A percentile compares a stretch with the other conserved stretches of the same genome.
Conservation (phyloP, 2,888 invertebrate species). For the Arctia plantaginis region DNA sequence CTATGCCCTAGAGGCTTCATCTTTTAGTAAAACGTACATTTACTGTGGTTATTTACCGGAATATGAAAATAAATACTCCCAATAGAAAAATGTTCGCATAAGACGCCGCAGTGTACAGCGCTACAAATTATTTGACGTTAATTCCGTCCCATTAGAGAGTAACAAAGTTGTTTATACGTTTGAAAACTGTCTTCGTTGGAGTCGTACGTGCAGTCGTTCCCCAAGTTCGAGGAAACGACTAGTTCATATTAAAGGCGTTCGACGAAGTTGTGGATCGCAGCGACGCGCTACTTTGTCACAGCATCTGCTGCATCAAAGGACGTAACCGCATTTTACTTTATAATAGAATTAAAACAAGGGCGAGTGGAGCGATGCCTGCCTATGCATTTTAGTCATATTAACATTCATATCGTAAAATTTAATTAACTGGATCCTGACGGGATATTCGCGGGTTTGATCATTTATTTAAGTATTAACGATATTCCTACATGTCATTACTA, state of each 20-base stretch:
- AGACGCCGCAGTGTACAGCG: slow-evolving; percentile 46
- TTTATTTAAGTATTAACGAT: slow-evolving; percentile 71
- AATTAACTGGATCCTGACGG: slow-evolving; percentile 52
- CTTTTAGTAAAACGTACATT: slow-evolving; percentile 48
- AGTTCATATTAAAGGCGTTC: slow-evolving; percentile 71
- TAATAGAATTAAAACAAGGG: slow-evolving; percentile 60
- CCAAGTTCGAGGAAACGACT: slow-evolving; percentile 69
- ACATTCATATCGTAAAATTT: slow-evolving; percentile 62
- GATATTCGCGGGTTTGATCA: slow-evolving; percentile 60
- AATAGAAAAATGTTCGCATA: slow-evolving; percentile 46
- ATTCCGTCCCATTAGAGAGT: slow-evolving; percentile 66
- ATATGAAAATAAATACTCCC: slow-evolving; percentile 50
- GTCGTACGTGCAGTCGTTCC: slow-evolving; percentile 66
- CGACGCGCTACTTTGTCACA: slow-evolving; percentile 66
- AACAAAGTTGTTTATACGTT: slow-evolving; percentile 72
- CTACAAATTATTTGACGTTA: slow-evolving; percentile 64
- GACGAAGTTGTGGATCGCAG: slow-evolving; percentile 66
- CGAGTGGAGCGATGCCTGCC: slow-evolving; percentile 33
- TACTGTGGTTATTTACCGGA: slow-evolving; percentile 40
- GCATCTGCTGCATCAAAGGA: slow-evolving; percentile 69
- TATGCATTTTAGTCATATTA: slow-evolving; percentile 50
- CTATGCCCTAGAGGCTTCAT: slow-evolving; percentile 65
- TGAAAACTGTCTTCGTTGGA: slow-evolving; percentile 63
- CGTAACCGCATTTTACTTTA: slow-evolving; percentile 56
- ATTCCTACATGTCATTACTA: slow-evolving; percentile 67